These are phyloP conservation scores for Urocynchramus pylzowi DNA, from an alignment of 2,113 vertebrate genomes.

Conservation along the genomic window DNA sequence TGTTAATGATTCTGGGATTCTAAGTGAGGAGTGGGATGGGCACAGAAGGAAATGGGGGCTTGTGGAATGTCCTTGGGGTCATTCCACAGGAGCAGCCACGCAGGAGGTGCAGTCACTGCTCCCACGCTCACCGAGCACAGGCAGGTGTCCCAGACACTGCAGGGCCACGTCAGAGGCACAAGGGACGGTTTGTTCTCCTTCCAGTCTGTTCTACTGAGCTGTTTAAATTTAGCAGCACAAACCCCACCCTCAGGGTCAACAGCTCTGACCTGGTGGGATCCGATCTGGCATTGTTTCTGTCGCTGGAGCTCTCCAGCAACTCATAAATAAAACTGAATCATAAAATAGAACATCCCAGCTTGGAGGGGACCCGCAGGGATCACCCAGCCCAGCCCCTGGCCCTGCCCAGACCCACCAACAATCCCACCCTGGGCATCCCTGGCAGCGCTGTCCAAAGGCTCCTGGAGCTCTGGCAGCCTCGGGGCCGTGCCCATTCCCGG, in stretches of 20 bases:
- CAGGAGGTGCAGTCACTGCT: background rate
- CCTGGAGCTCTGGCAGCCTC: background rate
- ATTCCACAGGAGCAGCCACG: background rate
- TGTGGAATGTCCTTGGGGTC: no score
- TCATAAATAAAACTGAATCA: background rate
- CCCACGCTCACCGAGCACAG: background rate
- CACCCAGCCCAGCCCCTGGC: background rate
- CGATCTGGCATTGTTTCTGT: rapidly evolving
- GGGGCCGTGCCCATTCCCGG: background rate
- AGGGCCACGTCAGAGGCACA: rapidly evolving
- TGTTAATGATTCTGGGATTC: background rate
- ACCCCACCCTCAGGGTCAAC: background rate
- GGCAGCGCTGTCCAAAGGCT: rapidly evolving
- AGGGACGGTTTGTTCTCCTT: background rate
- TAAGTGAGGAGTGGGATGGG: background rate
- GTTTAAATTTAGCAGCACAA: background rate
- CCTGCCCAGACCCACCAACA: background rate
- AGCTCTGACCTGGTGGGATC: background rate
- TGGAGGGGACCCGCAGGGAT: background rate
- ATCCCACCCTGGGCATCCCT: background rate
- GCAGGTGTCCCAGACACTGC: background rate
- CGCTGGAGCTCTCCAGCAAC: background rate
- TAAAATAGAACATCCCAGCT: background rate
- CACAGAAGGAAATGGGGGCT: rapidly evolving
- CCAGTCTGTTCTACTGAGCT: background rate